Conservation (phyloP, 2,113 vertebrate genomes). For the Vimba vimba region DNA sequence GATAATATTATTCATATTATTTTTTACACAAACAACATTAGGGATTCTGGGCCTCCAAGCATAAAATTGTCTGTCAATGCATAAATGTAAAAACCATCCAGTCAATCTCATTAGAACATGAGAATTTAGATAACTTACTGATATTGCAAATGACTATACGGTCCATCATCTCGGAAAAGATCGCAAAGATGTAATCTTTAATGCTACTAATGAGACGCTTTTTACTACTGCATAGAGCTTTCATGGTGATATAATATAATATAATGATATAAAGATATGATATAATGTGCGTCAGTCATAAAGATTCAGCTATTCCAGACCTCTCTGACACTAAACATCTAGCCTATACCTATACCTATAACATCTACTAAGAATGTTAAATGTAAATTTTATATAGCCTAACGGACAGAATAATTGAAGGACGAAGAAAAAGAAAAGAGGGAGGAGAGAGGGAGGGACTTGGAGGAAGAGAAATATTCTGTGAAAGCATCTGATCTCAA, state of each 20-base stretch:
- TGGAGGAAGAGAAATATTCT: neutral
- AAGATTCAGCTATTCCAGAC: neutral
- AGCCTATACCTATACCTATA: neutral
- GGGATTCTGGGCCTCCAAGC: neutral
- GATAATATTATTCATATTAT: neutral
- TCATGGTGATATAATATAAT: neutral
- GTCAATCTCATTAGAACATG: neutral
- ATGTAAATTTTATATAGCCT: neutral
- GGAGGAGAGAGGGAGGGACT: conserved; percentile 35
- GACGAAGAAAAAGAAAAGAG: conserved; percentile 14
- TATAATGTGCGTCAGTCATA: neutral
- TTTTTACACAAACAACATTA: neutral
- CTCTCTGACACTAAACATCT: neutral
- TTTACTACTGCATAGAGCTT: neutral
- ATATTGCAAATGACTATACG: neutral
- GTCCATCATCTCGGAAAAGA: neutral
- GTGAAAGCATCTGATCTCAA: neutral
- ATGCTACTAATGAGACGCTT: neutral
- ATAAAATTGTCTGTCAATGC: neutral
- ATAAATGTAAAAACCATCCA: neutral
- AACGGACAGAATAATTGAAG: neutral
- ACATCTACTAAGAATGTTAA: neutral
- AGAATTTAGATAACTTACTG: neutral
- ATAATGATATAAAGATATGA: too few species aligned
- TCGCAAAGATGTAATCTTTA: neutral